A percentile compares a stretch with the other conserved stretches of the same genome.
phyloP scores from a whole-genome alignment of 2,797 vertebrate genomes.

The Lepilemur septentrionalis region DNA sequence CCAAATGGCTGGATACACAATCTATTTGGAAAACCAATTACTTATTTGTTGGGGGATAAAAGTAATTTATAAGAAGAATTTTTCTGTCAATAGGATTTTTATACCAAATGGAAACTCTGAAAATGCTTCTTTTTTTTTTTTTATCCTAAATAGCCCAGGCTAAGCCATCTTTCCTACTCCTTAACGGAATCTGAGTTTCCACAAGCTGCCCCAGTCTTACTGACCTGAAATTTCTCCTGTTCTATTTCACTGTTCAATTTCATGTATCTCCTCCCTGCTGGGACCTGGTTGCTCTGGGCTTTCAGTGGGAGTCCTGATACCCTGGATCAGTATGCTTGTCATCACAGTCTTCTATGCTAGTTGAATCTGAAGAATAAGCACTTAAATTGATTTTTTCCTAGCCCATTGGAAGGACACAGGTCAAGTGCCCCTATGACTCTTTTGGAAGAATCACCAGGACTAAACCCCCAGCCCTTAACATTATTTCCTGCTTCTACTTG shows the following conservation, averaged over 20 bases:
- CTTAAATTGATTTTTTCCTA: constrained; percentile 46
- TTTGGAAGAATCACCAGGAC: neutral
- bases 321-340: neutral
- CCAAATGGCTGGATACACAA: neutral
- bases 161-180: neutral
- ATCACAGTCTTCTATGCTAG: neutral
- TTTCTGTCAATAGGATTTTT: neutral
- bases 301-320: neutral
- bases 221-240: neutral
- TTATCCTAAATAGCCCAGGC: neutral
- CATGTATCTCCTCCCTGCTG: neutral
- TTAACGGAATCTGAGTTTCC: neutral
- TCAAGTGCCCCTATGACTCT: constrained; percentile 22
- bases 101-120: neutral
- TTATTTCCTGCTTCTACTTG: constrained; percentile 1
- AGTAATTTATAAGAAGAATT: neutral
- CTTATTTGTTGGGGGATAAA: neutral
- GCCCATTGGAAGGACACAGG: neutral
- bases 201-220: neutral
- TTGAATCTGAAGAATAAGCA: constrained; percentile 38
- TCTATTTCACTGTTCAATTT: neutral
- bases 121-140: neutral
- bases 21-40: constrained; percentile 12
- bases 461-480: neutral
- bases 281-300: neutral